These are phyloP conservation scores for Scaptomyza graminum DNA, from an alignment of 1,140 invertebrate genomes.

Conservation along the genomic window DNA sequence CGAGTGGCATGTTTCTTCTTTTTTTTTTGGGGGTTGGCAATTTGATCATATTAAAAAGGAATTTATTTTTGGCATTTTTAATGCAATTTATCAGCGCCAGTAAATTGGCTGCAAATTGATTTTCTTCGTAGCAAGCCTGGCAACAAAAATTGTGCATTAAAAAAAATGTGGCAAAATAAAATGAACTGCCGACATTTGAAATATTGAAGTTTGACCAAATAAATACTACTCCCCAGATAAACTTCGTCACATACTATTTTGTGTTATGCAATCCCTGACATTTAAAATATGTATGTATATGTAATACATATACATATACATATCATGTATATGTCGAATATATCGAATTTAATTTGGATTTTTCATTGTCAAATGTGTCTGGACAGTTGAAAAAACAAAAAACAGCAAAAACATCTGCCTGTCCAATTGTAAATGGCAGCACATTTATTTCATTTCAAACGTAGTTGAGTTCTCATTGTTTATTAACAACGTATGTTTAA, in stretches of 20 bases:
- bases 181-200: conserved; percentile 51
- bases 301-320: no score
- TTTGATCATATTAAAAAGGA: conserved; percentile 45
- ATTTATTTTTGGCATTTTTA: conserved; percentile 72
- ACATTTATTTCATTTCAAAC: conserved; percentile 67
- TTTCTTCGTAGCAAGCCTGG: conserved; percentile 26
- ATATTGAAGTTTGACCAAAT: conserved; percentile 4
- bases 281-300: conserved; percentile 44
- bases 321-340: no score
- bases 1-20: neutral
- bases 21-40: conserved; percentile 13
- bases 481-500: conserved; percentile 18
- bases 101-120: conserved; percentile 77
- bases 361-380: conserved; percentile 55
- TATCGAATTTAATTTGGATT: conserved; percentile 61
- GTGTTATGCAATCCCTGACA: conserved; percentile 47
- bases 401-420: conserved; percentile 17
- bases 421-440: conserved; percentile 65
- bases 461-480: conserved; percentile 37
- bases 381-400: conserved; percentile 2
- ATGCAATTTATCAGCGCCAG: conserved; percentile 75
- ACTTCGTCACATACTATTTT: neutral
- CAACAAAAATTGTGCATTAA: conserved; percentile 3
- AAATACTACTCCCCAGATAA: conserved; percentile 13
- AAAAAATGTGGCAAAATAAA: conserved; percentile 6